Evolutionary conservation across 2,888 invertebrate species (phyloP).

Genomic region (Carpatolechia fugitivella): DNA sequence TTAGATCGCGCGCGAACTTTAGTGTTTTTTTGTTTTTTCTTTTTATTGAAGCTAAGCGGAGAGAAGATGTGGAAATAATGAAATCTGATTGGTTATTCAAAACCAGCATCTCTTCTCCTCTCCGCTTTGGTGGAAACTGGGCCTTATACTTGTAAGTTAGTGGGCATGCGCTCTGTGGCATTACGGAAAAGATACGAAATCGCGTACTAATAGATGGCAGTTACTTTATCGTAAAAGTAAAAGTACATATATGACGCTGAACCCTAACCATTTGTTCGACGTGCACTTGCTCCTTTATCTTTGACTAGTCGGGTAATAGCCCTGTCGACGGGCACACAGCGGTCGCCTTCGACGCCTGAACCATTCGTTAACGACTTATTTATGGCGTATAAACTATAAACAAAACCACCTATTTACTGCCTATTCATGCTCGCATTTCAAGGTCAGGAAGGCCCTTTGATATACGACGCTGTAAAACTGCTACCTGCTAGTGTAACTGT

Average conservation of each 20-base stretch:
- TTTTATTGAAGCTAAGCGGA: too few relatives aligned
- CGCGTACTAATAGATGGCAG: too few relatives aligned
- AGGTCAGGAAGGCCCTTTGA: slow-evolving; percentile 40
- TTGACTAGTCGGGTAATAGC: slow-evolving; percentile 35
- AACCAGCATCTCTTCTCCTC: too few relatives aligned
- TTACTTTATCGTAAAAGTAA: too few relatives aligned
- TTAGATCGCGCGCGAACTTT: too few relatives aligned
- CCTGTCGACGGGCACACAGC: slow-evolving; percentile 45
- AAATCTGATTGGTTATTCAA: too few relatives aligned
- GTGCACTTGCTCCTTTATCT: not conserved
- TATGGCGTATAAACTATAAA: slow-evolving; percentile 53
- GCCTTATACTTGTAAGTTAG: too few relatives aligned
- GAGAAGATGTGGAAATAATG: too few relatives aligned
- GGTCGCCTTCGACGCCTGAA: slow-evolving; percentile 30
- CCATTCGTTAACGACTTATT: slow-evolving; percentile 49
- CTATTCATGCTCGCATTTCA: slow-evolving; percentile 34
- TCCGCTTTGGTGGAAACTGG: too few relatives aligned
- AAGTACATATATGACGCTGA: not conserved
- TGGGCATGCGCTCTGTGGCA: too few relatives aligned
- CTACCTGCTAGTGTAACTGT: not conserved
- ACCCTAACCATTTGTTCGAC: not conserved
- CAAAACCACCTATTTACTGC: slow-evolving; percentile 34
- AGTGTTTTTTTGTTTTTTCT: too few relatives aligned
- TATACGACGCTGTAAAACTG: slow-evolving; percentile 6
- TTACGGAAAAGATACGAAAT: too few relatives aligned